Conservation (phyloP, 2,113 vertebrate species). For the Setophaga kirtlandii region DNA sequence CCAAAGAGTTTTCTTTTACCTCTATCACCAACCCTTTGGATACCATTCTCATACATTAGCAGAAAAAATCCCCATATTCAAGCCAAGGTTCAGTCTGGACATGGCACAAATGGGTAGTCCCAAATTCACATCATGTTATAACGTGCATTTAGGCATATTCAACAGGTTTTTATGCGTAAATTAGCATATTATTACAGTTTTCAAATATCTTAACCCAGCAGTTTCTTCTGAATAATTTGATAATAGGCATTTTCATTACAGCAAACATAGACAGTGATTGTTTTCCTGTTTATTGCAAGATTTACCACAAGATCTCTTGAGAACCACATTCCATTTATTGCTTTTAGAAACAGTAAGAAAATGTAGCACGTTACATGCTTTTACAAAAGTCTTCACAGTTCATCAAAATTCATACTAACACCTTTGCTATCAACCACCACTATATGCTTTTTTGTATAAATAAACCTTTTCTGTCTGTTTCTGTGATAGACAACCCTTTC, state of each 20-base stretch:
- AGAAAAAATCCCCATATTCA: background rate
- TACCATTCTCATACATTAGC: background rate
- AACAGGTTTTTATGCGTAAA: background rate
- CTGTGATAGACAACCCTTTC: background rate
- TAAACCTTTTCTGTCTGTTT: background rate
- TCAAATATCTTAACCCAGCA: background rate
- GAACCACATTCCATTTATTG: background rate
- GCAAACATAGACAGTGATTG: background rate
- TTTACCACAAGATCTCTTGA: background rate
- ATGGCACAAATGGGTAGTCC: background rate
- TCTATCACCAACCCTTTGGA: background rate
- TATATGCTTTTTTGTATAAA: background rate
- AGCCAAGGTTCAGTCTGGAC: background rate
- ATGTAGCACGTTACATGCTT: background rate
- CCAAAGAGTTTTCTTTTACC: background rate
- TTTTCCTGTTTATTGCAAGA: background rate
- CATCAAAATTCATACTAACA: background rate
- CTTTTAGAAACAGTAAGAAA: background rate
- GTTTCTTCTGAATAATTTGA: background rate
- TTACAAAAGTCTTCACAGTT: background rate
- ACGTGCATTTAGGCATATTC: background rate
- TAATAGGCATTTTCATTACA: background rate
- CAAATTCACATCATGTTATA: background rate
- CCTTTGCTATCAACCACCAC: background rate
- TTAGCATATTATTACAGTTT: background rate